A percentile compares a stretch with the other conserved stretches of the same genome.
These are phyloP conservation scores for Sphenopsis melanotis DNA, from an alignment of 2,797 vertebrate species.

Conservation along the genomic window DNA sequence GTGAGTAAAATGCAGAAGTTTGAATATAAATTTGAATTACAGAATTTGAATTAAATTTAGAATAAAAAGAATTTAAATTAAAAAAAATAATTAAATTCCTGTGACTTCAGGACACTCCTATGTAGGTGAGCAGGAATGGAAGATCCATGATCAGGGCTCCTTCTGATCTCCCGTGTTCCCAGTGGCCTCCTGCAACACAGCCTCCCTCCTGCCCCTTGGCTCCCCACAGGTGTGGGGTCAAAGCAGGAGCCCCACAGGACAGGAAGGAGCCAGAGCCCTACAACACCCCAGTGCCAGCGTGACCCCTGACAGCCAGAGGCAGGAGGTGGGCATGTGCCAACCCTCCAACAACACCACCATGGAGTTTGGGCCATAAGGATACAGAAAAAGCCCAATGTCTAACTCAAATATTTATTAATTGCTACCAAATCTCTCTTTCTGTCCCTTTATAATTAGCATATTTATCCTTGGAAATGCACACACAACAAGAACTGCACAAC, in stretches of 20 bases:
- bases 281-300: neutral
- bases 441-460: neutral
- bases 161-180: neutral
- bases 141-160: neutral
- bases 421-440: neutral
- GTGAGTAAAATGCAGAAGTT: neutral
- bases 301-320: neutral
- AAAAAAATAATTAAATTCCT: neutral
- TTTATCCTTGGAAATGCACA: neutral
- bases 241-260: neutral
- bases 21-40: neutral
- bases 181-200: neutral
- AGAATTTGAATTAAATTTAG: neutral
- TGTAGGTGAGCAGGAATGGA: neutral
- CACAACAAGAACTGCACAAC: neutral
- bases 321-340: accelerated
- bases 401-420: neutral
- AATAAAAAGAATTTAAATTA: neutral
- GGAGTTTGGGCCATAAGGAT: neutral
- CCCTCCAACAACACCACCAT: accelerated
- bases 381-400: neutral
- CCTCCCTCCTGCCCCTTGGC: no score
- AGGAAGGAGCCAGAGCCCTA: neutral
- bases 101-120: neutral
- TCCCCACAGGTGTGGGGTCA: neutral